phyloP scores from a whole-genome alignment of 64 coral and sea anemone species.

The Orbicella faveolata region DNA sequence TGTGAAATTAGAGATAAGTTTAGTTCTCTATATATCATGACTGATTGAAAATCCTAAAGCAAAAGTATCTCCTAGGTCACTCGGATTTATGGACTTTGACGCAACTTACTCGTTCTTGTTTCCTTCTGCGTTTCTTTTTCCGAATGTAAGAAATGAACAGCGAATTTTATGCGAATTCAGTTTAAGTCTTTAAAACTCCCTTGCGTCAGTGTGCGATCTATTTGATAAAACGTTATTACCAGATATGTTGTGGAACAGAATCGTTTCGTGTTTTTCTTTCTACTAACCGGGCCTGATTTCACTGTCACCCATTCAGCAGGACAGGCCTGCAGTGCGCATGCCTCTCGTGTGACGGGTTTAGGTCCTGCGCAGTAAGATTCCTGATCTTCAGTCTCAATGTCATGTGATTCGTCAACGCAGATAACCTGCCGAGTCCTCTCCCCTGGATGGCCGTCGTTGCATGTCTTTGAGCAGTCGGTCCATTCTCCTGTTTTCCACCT shows the following conservation, averaged over 20 bases:
- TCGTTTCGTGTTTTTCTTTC: not conserved
- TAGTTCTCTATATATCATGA: no score
- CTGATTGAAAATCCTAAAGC: not conserved
- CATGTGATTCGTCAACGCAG: slow-evolving; percentile 41
- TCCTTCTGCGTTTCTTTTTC: no score
- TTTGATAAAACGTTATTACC: not conserved
- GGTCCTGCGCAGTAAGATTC: slow-evolving; percentile 35
- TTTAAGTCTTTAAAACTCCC: not conserved
- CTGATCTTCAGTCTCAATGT: slow-evolving; percentile 19
- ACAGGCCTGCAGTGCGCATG: slow-evolving; percentile 36
- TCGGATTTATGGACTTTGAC: no score
- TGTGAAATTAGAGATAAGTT: no score
- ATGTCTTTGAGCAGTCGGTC: slow-evolving; percentile 47
- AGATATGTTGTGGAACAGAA: no score
- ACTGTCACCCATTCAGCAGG: slow-evolving; percentile 52
- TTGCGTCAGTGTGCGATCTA: not conserved
- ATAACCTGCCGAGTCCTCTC: slow-evolving; percentile 45
- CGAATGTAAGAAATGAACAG: no score
- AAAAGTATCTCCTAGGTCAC: no score
- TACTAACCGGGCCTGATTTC: slow-evolving; percentile 44
- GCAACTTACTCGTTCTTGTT: no score
- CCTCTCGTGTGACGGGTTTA: slow-evolving; percentile 23
- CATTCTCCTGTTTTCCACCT: slow-evolving; percentile 50
- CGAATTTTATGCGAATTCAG: no score
- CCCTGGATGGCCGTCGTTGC: slow-evolving; percentile 57